Evolutionary conservation across 2,797 vertebrate genomes (phyloP).

Genomic region (Sebastes vulpes): DNA sequence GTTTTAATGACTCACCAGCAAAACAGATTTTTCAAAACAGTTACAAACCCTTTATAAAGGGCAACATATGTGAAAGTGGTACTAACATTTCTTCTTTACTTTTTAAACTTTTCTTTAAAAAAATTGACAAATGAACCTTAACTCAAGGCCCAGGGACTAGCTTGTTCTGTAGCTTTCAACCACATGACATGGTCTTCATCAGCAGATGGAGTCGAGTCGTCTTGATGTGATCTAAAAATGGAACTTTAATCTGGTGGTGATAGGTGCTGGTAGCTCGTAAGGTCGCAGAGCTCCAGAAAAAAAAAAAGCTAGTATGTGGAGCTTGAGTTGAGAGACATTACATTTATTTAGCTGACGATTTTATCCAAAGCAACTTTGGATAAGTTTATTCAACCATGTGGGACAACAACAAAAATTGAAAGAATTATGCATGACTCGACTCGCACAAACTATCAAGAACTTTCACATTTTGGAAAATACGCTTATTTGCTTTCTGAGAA

Average conservation of each 20-base stretch:
- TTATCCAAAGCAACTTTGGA: not conserved
- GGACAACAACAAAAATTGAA: not conserved
- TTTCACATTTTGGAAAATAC: not conserved
- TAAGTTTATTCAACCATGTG: not conserved
- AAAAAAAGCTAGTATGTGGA: not conserved
- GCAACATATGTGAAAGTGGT: not conserved
- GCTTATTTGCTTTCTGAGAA: not conserved
- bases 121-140: not conserved
- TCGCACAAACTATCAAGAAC: not conserved
- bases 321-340: not conserved
- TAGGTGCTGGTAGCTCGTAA: not conserved
- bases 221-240: not conserved
- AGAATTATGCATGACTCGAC: not conserved
- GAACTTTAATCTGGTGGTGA: not conserved
- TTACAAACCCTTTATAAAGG: not conserved
- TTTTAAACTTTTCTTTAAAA: not conserved
- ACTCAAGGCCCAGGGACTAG: not conserved
- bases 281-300: not conserved
- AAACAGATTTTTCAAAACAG: not conserved
- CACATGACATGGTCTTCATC: not conserved
- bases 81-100: not conserved
- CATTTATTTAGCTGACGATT: not conserved
- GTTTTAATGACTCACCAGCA: not conserved
- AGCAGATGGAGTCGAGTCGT: not conserved
- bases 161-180: not conserved